Evolutionary conservation across 2,797 vertebrate species (phyloP).

Genomic region (Alauda arvensis): DNA sequence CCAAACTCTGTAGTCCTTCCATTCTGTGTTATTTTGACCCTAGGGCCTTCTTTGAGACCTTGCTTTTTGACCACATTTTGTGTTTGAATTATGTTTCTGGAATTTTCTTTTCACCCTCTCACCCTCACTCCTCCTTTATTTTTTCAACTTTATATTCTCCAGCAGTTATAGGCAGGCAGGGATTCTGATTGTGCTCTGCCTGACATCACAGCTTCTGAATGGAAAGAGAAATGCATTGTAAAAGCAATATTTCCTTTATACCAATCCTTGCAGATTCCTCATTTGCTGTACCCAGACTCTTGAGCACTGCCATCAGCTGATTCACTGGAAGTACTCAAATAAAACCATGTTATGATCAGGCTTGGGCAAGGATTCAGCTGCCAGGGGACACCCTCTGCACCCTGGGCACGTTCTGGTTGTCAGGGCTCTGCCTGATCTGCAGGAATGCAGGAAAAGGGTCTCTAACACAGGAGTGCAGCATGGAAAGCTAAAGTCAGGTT

Average conservation of each 20-base stretch:
- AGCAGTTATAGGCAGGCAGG: neutral
- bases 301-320: neutral
- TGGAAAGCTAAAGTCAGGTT: neutral
- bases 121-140: rapidly evolving
- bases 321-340: neutral
- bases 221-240: neutral
- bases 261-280: neutral
- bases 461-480: neutral
- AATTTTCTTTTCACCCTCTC: neutral
- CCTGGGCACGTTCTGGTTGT: neutral
- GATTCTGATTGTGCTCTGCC: neutral
- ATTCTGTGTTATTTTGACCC: neutral
- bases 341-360: neutral
- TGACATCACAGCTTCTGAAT: neutral
- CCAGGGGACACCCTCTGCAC: neutral
- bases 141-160: neutral
- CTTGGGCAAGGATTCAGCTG: neutral
- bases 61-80: neutral
- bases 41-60: neutral
- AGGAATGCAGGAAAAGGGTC: neutral
- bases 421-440: neutral
- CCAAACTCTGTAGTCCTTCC: neutral
- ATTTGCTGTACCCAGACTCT: neutral
- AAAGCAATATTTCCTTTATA: neutral
- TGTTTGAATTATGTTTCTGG: neutral